A percentile compares a stretch with the other conserved stretches of the same genome.
Conservation (phyloP, 2,888 invertebrate genomes). For the Mythimna pallens region DNA sequence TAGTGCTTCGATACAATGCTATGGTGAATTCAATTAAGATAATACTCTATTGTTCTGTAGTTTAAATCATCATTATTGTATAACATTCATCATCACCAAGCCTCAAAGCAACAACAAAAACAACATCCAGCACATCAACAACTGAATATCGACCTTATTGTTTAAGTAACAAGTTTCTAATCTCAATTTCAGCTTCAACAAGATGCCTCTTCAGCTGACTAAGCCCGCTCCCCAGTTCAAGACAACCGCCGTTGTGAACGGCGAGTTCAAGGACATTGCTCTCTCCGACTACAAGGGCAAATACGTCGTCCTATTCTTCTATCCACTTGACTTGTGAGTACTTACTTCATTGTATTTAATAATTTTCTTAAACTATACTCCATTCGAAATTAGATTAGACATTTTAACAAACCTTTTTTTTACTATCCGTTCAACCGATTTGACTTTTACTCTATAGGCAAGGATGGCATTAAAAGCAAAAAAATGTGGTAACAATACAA, state of each 20-base stretch:
- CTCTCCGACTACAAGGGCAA: conserved; percentile 95
- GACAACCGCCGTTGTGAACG: conserved; percentile 95
- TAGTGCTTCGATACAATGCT: conserved; percentile 3
- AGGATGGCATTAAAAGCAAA: too few relatives aligned
- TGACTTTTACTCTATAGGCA: too few relatives aligned
- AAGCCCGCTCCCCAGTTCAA: conserved; percentile 95
- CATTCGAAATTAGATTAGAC: too few relatives aligned
- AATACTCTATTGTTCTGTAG: neutral
- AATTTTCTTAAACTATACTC: too few relatives aligned
- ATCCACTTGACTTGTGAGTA: conserved; percentile 96
- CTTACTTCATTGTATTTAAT: conserved; percentile 61
- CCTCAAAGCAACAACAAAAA: neutral
- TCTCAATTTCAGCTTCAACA: conserved; percentile 84
- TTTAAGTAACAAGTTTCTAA: conserved; percentile 24
- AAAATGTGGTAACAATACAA: too few relatives aligned
- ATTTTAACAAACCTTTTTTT: too few relatives aligned
- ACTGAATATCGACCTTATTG: conserved; percentile 25
- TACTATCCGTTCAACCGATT: too few relatives aligned
- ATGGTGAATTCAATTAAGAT: neutral
- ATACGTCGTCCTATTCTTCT: conserved; percentile 98
- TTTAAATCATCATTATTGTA: neutral
- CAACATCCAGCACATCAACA: neutral
- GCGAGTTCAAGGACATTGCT: conserved; percentile 95
- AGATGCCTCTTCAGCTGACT: conserved; percentile 91
- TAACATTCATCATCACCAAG: neutral